Base-by-base conservation (phyloP, 2,797 vertebrate species). In the Mus spretus region DNA sequence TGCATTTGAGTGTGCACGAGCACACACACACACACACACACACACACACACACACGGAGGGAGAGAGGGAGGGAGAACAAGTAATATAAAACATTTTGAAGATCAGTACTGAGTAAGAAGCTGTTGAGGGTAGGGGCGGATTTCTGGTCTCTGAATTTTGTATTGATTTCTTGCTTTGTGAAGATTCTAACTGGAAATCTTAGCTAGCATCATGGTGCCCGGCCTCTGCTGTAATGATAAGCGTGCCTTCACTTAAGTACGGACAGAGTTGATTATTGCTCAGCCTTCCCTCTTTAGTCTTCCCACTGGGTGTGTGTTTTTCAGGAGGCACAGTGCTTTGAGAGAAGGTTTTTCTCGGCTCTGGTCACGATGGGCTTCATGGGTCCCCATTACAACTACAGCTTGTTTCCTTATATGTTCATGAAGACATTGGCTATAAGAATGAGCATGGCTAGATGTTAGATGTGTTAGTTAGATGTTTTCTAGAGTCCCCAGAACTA, bases 401-500 rank as follows among this genome's bases (percentile, higher is more conserved):
- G 0, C 89, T 90, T 87, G 40, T 72, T 78, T 90, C 72, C 53
- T 57, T 89, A 37, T 53, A 13, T 37, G 93, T 84, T 87, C 12
- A n/a, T 31, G 77, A 78, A 92, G 65, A 78, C 47, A 37, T 22
- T 78, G 90, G 34, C 28, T n/a, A 81, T 65, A 44, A 75, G 70
- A 74, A 77, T 53, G 74, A 93, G 87, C 50, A 72, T 47, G 81
- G 90, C 44, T 44, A 44, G 44, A 44, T 44, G 44, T 44, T 44
- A 44, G 44, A 44, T 44, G 44, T 75, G 93, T 80, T 95, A 77
- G 89, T 95, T 94, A 91, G 80, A 95, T 0, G 0, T 40, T 67
- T 90, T 89, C 19, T 50, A n/a, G 86, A 77, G 84, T 61, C 57
- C 77, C 91, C 92, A 75, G 89, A 57, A 78, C 40, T 59, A 3